phyloP scores from a whole-genome alignment of 2,113 vertebrate species.

The Psilopsiagon aurifrons region DNA sequence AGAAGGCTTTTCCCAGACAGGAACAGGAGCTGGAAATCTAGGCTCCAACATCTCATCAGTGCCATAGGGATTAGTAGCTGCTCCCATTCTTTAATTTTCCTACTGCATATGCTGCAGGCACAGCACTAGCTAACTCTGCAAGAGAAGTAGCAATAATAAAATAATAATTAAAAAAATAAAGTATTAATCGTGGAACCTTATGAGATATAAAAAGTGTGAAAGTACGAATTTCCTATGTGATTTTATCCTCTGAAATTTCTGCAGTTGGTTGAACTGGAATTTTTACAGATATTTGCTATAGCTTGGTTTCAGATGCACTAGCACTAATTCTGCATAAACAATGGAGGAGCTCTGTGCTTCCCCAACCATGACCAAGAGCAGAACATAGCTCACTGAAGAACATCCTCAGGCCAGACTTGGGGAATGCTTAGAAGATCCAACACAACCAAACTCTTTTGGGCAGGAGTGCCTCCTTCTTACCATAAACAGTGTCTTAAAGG shows the following conservation, averaged over 20 bases:
- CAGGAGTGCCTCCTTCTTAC: not conserved
- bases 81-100: not conserved
- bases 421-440: constrained; percentile 6
- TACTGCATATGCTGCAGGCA: fast-evolving
- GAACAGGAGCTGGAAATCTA: not conserved
- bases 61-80: not conserved
- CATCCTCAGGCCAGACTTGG: not conserved
- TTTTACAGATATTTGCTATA: not conserved
- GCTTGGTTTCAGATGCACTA: not conserved
- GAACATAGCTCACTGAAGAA: not conserved
- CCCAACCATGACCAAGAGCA: not conserved
- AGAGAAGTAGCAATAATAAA: not conserved
- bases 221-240: not conserved
- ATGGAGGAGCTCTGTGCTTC: not conserved
- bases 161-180: not conserved
- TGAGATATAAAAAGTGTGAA: not conserved
- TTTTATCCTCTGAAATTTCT: not conserved
- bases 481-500: constrained; percentile 38
- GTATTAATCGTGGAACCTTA: not conserved
- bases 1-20: not conserved
- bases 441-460: not conserved
- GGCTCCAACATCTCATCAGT: not conserved
- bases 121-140: not conserved
- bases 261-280: not conserved
- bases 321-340: not conserved